A percentile compares a stretch with the other conserved stretches of the same genome.
phyloP scores from a whole-genome alignment of 2,797 vertebrate species.

The Falco cherrug region DNA sequence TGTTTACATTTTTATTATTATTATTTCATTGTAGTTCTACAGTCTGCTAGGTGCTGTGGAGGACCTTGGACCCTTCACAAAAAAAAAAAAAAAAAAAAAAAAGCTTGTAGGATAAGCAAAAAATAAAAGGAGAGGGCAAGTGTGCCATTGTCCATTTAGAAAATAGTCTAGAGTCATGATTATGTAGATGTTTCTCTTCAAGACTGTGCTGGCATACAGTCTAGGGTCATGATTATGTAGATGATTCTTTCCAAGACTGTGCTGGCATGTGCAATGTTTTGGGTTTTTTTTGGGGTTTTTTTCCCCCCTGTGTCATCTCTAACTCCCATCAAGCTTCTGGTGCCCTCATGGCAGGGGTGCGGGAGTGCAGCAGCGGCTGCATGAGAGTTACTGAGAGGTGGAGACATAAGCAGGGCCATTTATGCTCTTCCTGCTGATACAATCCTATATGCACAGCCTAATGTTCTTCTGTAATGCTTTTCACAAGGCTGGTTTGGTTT shows the following conservation, averaged over 20 bases:
- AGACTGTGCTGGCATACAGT: neutral
- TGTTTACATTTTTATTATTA: neutral
- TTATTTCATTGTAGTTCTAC: neutral
- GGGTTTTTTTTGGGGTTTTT: neutral
- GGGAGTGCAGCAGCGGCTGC: neutral
- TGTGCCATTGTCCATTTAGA: neutral
- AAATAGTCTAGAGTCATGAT: neutral
- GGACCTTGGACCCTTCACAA: neutral
- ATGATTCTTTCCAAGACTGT: neutral
- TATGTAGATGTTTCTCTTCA: neutral
- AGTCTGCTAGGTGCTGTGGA: neutral
- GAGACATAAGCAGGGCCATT: neutral
- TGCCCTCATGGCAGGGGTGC: fast-evolving
- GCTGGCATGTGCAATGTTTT: too few relatives aligned
- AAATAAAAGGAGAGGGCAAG: neutral
- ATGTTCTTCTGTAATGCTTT: neutral
- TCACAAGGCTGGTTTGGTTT: neutral
- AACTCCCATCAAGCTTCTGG: neutral
- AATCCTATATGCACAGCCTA: neutral
- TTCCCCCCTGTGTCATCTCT: neutral
- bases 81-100: neutral
- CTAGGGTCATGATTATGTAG: neutral
- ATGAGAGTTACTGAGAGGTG: neutral
- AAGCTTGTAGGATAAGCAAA: neutral
- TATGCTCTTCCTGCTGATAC: neutral